Evolutionary conservation across 2,797 vertebrate genomes (phyloP).

Genomic region (Prionace glauca): DNA sequence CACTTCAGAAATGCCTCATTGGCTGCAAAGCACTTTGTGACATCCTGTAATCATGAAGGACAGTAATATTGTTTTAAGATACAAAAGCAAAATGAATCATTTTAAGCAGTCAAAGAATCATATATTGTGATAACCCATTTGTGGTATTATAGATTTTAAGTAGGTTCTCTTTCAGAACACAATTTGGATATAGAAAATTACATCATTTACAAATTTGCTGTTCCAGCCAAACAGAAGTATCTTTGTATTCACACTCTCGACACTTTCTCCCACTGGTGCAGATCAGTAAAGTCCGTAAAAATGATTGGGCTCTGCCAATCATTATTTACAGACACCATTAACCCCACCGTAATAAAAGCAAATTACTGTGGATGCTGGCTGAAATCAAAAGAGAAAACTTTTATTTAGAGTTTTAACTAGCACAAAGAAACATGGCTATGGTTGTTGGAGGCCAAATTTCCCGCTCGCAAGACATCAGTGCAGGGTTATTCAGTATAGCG

Average conservation of each 20-base stretch:
- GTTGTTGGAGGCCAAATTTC: neutral
- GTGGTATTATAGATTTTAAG: neutral
- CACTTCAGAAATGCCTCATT: no score
- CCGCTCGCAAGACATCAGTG: neutral
- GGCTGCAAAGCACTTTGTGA: no score
- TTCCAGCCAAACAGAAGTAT: neutral
- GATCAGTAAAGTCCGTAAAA: neutral
- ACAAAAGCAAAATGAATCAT: neutral
- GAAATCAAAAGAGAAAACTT: no score
- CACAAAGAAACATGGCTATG: neutral
- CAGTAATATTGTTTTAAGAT: neutral
- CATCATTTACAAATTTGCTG: neutral
- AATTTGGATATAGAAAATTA: neutral
- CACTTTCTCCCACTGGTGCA: neutral
- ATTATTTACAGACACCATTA: neutral
- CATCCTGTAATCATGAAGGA: no score
- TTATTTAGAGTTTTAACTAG: neutral
- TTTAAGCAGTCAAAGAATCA: neutral
- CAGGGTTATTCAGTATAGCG: no score
- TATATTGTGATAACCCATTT: neutral
- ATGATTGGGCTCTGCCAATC: neutral
- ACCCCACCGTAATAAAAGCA: no score
- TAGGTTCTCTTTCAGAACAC: neutral
- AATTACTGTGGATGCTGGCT: no score
- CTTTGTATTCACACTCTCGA: neutral